phyloP scores from a whole-genome alignment of 2,113 vertebrate genomes.

The Rhinopomastus cyanomelas region DNA sequence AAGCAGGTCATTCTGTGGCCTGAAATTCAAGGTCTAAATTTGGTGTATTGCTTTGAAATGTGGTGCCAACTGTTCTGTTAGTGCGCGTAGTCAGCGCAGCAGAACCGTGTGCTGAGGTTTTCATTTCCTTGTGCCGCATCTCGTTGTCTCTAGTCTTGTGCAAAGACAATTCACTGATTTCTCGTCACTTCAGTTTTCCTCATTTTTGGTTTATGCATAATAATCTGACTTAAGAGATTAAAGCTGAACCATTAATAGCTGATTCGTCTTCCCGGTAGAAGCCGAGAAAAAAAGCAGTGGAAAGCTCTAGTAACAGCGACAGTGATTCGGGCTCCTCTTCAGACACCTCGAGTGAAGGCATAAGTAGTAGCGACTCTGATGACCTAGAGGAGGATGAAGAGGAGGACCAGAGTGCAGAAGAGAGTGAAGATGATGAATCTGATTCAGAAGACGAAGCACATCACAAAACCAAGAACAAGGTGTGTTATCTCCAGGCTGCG shows the following conservation, averaged over 20 bases:
- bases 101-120: neutral
- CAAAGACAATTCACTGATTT: neutral
- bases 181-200: neutral
- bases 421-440: constrained; percentile 87
- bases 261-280: constrained; percentile 71
- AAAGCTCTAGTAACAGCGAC: constrained; percentile 88
- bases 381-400: constrained; percentile 92
- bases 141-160: neutral
- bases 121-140: neutral
- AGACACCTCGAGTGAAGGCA: constrained; percentile 87
- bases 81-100: neutral
- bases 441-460: constrained; percentile 83
- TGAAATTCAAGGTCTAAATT: neutral
- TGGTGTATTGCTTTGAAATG: neutral
- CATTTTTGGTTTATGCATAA: neutral
- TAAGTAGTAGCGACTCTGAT: constrained; percentile 89
- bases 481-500: constrained; percentile 12
- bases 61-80: neutral
- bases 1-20: neutral
- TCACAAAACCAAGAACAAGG: constrained; percentile 81
- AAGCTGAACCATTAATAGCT: constrained; percentile 5
- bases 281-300: constrained; percentile 81
- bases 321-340: constrained; percentile 90
- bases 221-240: neutral
- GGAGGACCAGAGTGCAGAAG: constrained; percentile 85